Conservation (phyloP, 2,888 invertebrate species). For the Scaptomyza cyrtandrae region DNA sequence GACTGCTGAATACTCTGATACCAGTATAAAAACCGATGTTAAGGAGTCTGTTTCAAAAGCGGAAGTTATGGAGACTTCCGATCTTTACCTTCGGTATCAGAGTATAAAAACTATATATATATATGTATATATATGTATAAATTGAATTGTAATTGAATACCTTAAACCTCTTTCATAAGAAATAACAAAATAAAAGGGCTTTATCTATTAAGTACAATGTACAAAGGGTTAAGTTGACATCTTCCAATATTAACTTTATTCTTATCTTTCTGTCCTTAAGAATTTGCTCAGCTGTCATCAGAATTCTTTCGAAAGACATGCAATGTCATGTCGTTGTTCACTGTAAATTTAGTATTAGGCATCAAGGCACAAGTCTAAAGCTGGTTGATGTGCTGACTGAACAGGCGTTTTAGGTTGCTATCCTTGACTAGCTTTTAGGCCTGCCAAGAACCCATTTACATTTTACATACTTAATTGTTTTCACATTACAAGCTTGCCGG, state of each 20-base stretch:
- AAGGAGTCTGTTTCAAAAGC: no score
- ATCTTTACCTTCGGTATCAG: no score
- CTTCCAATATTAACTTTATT: not conserved
- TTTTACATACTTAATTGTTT: constrained; percentile 77
- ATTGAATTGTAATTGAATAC: no score
- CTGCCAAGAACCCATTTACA: constrained; percentile 54
- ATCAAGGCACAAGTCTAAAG: constrained; percentile 13
- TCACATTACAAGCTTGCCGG: constrained; percentile 57
- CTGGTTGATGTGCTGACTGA: constrained; percentile 3
- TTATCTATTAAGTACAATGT: not conserved
- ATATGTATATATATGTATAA: no score
- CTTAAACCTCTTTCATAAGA: no score
- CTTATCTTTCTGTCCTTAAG: not conserved
- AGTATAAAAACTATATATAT: no score
- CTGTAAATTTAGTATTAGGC: not conserved
- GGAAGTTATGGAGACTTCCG: no score
- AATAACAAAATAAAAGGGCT: no score
- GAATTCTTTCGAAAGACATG: constrained; percentile 7
- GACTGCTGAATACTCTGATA: no score
- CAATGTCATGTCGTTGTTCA: constrained; percentile 9
- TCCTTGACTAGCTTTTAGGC: constrained; percentile 1
- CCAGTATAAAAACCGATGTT: no score
- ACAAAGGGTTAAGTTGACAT: not conserved
- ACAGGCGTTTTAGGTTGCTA: not conserved
- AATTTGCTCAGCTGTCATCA: not conserved